These are phyloP conservation scores for Drosophila stalkeri DNA, from an alignment of 2,888 invertebrate genomes.

Conservation along the genomic window DNA sequence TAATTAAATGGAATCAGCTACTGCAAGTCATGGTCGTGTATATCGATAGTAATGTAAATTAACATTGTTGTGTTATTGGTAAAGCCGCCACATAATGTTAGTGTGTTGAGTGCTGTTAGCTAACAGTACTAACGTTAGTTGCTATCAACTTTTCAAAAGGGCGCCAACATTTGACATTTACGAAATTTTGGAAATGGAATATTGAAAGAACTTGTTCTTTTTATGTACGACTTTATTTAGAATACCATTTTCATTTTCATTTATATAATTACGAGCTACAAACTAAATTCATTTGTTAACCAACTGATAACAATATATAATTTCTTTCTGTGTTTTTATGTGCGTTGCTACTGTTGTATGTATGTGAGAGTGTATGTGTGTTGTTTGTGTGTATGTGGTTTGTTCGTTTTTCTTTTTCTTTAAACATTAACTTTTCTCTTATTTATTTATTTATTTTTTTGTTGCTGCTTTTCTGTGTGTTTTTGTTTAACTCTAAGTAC, in stretches of 20 bases:
- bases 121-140: neutral
- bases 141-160: neutral
- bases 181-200: neutral
- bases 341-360: slow-evolving; percentile 55
- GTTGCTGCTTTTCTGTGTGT: slow-evolving; percentile 2
- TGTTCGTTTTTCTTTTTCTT: slow-evolving; percentile 34
- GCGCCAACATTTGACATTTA: neutral
- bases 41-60: neutral
- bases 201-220: slow-evolving; percentile 24
- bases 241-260: slow-evolving; percentile 75
- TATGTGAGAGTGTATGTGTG: slow-evolving; percentile 29
- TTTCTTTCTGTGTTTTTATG: slow-evolving; percentile 46
- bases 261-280: slow-evolving; percentile 67
- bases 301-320: slow-evolving; percentile 71
- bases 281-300: slow-evolving; percentile 78
- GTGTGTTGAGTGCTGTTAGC: neutral
- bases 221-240: slow-evolving; percentile 77
- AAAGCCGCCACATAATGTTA: neutral
- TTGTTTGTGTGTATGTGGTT: slow-evolving; percentile 35
- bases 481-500: slow-evolving; percentile 72
- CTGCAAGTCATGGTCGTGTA: neutral
- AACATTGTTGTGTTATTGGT: neutral
- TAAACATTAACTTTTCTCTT: slow-evolving; percentile 51
- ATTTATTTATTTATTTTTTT: slow-evolving; percentile 23
- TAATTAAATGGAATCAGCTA: too few relatives aligned